Evolutionary conservation across 1,140 invertebrate species (phyloP).

Genomic region (Notospermus geniculatus): DNA sequence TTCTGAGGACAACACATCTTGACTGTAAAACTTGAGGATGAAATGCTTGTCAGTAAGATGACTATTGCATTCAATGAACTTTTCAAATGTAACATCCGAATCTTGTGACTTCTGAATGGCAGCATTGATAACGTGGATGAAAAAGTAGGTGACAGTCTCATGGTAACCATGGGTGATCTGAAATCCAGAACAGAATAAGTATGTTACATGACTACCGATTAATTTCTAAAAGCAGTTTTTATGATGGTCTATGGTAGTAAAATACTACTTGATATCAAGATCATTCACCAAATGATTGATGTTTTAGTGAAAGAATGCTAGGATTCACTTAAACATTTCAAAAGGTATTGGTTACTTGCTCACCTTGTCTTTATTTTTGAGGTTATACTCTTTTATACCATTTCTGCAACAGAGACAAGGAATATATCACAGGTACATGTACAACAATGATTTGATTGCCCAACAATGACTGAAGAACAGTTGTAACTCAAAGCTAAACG

Average conservation of each 20-base stretch:
- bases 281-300: too few relatives aligned
- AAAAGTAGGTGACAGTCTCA: slow-evolving; percentile 51
- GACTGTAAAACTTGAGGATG: slow-evolving; percentile 43
- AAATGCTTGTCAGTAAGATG: slow-evolving; percentile 38
- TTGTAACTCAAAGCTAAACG: too few relatives aligned
- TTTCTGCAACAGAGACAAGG: slow-evolving; percentile 39
- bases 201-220: background rate
- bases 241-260: too few relatives aligned
- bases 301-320: too few relatives aligned
- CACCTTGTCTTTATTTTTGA: slow-evolving; percentile 48
- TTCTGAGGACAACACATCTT: slow-evolving; percentile 32
- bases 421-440: too few relatives aligned
- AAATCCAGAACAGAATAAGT: background rate
- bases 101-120: slow-evolving; percentile 30
- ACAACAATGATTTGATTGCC: too few relatives aligned
- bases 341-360: slow-evolving; percentile 7
- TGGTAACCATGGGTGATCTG: slow-evolving; percentile 43
- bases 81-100: slow-evolving; percentile 36
- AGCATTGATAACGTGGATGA: slow-evolving; percentile 43
- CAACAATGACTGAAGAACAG: too few relatives aligned
- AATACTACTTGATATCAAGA: too few relatives aligned
- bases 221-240: too few relatives aligned
- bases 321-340: too few relatives aligned
- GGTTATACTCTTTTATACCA: slow-evolving; percentile 48
- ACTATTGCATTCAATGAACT: slow-evolving; percentile 36